Evolutionary conservation across 1,140 invertebrate genomes (phyloP).

Genomic region (Caenorhabditis tropicalis): DNA sequence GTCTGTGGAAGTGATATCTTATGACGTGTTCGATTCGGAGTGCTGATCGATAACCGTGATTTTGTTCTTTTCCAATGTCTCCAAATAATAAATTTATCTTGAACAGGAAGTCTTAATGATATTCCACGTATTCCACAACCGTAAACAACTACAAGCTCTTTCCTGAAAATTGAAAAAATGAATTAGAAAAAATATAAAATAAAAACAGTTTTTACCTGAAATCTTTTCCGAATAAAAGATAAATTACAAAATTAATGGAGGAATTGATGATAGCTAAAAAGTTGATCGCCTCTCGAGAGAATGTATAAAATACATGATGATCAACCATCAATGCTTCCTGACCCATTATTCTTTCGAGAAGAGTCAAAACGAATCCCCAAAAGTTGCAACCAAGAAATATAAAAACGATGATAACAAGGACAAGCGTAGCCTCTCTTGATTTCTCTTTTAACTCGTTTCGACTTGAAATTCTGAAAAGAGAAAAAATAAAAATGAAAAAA

Average conservation of each 20-base stretch:
- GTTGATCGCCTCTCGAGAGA: slow-evolving; percentile 77
- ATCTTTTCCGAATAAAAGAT: slow-evolving; percentile 94
- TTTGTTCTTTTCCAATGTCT: slow-evolving; percentile 35
- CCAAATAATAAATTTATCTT: slow-evolving; percentile 60
- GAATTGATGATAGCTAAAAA: slow-evolving; percentile 94
- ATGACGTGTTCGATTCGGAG: not conserved
- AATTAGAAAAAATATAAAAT: slow-evolving; percentile 77
- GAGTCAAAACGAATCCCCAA: slow-evolving; percentile 85
- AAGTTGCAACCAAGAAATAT: slow-evolving; percentile 92
- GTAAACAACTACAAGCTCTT: slow-evolving; percentile 59
- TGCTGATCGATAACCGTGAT: not conserved
- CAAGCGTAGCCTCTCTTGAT: slow-evolving; percentile 77
- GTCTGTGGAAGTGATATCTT: slow-evolving; percentile 28
- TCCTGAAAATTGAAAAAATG: slow-evolving; percentile 46
- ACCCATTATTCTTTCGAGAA: slow-evolving; percentile 78
- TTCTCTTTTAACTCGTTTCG: slow-evolving; percentile 61
- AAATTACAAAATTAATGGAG: slow-evolving; percentile 94
- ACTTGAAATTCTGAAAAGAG: slow-evolving; percentile 49
- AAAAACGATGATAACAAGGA: slow-evolving; percentile 90
- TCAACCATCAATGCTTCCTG: slow-evolving; percentile 54
- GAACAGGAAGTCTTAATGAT: slow-evolving; percentile 56
- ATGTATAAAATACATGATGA: slow-evolving; percentile 62
- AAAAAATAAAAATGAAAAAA: not conserved
- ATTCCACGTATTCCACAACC: slow-evolving; percentile 60
- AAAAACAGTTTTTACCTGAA: slow-evolving; percentile 80